Base-by-base conservation (phyloP, 2,888 invertebrate species). In the Drosophila pseudotakahashii region DNA sequence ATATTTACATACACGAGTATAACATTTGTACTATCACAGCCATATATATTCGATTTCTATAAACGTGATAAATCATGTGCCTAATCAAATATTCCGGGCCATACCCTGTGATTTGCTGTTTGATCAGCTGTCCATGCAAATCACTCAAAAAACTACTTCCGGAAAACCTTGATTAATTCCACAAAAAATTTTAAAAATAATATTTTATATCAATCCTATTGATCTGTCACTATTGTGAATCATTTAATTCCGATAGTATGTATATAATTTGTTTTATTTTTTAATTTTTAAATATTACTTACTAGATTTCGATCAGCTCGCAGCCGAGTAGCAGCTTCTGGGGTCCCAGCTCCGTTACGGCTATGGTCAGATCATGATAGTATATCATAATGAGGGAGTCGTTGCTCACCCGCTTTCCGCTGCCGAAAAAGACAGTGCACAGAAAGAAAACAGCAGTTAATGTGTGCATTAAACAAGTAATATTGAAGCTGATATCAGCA, bases 221-320 rank as follows among this genome's bases (percentile, higher is more conserved):
- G n/a, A n/a, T n/a, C n/a, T n/a, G n/a, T n/a, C n/a, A n/a, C n/a
- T n/a, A n/a, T n/a, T n/a, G n/a, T n/a, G n/a, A n/a, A n/a, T n/a
- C n/a, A n/a, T n/a, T n/a, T n/a, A n/a, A n/a, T n/a, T n/a, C n/a
- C n/a, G n/a, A n/a, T 19, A 19, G 3, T 19, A 19, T 3, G 2
- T 19, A 19, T 19, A 6, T 26, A 26, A 3, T 23, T 3, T 26
- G 1, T 26, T 30, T 7, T 42, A 1, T 10, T 26, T 4, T 26
- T 26, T 26, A 26, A 6, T 5, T 26, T 26, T 26, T 26, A 14
- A 14, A 1, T 16, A 41, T 16, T 16, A 96, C 97, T 96, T 92
- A 97, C 97, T 95, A 95, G 78, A 96, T 96, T 94, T 97, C 97
- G 89, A 97, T 95, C 82, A 97, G 93, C 91, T 96, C 96, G 91